phyloP scores from a whole-genome alignment of 2,113 vertebrate species.

The Poicephalus meyeri region DNA sequence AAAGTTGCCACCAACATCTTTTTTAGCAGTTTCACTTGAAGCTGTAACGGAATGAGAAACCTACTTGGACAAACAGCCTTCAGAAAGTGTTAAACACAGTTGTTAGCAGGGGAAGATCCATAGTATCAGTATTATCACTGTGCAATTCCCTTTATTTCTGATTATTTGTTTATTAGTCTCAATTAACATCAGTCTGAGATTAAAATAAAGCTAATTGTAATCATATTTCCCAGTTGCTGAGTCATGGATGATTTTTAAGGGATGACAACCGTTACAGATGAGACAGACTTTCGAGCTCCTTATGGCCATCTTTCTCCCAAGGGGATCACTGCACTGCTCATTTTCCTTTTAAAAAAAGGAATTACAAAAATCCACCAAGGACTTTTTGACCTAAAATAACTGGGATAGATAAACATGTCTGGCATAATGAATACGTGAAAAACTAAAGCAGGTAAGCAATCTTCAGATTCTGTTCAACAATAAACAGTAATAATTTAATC shows the following conservation, averaged over 20 bases:
- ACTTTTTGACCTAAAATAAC: not conserved
- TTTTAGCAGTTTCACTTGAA: not conserved
- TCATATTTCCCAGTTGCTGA: not conserved
- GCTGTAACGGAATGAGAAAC: not conserved
- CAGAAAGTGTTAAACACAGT: not conserved
- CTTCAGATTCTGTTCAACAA: not conserved
- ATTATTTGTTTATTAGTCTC: not conserved
- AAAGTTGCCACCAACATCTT: not conserved
- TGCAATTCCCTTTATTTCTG: not conserved
- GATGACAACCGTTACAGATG: not conserved
- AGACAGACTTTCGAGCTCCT: not conserved
- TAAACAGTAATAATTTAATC: not conserved
- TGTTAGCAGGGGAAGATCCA: not conserved
- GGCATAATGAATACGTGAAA: not conserved
- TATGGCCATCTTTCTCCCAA: fast-evolving
- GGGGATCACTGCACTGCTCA: not conserved
- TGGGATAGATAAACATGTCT: not conserved
- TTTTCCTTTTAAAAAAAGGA: not conserved
- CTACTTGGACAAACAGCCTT: not conserved
- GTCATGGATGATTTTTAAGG: not conserved
- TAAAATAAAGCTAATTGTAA: not conserved
- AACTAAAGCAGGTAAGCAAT: not conserved
- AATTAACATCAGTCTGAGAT: not conserved
- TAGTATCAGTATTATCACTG: not conserved
- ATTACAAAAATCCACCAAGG: not conserved